phyloP scores from a whole-genome alignment of 2,113 vertebrate genomes.

The Cyanocitta stelleri region DNA sequence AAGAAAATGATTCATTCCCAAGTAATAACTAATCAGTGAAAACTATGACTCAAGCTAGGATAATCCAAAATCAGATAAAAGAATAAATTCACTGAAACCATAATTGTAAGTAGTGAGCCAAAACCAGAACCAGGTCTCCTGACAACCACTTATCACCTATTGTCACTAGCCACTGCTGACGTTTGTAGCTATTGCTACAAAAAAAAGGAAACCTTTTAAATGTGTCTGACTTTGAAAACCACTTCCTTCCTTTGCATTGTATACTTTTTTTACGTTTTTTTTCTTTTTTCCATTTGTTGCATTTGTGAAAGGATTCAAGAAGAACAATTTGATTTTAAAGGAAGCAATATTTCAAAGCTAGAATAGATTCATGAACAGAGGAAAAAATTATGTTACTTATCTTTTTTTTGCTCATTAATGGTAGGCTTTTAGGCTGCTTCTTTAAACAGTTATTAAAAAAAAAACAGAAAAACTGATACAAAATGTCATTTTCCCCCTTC shows the following conservation, averaged over 20 bases:
- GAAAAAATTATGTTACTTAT: not conserved
- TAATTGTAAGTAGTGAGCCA: not conserved
- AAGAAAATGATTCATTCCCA: not conserved
- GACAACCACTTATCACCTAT: not conserved
- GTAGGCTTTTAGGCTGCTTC: not conserved
- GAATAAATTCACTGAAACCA: not conserved
- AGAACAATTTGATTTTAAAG: not conserved
- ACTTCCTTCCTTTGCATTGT: not conserved
- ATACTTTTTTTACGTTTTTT: not conserved
- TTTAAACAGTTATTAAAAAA: not conserved
- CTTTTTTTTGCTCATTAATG: not conserved
- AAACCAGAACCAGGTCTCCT: not conserved
- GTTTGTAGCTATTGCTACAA: not conserved
- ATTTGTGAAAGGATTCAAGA: not conserved
- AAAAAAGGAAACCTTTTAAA: not conserved
- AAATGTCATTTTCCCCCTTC: not conserved
- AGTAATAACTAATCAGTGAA: not conserved
- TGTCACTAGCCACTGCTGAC: not conserved
- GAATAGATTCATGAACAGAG: not conserved
- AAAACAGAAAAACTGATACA: not conserved
- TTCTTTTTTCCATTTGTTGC: not conserved
- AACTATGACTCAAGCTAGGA: not conserved
- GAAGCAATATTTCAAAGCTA: not conserved
- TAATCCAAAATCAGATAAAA: slow-evolving; percentile 23
- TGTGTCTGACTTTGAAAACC: not conserved